Conservation (phyloP, 1,140 invertebrate genomes). For the Heliothis virescens region DNA sequence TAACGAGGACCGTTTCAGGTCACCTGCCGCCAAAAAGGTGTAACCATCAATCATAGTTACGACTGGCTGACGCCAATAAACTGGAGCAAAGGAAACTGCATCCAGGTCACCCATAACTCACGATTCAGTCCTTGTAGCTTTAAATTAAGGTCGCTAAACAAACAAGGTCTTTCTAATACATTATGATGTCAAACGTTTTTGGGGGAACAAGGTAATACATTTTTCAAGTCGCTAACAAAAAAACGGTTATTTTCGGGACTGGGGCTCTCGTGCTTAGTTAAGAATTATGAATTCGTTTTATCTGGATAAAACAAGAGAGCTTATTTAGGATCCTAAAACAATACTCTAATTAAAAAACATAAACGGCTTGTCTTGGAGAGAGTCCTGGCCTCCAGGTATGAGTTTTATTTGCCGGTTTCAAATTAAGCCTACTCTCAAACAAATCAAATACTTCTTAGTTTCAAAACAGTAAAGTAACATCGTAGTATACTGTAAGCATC, state of each 20-base stretch:
- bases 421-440: too few relatives aligned
- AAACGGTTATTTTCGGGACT: not conserved
- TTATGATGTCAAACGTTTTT: not conserved
- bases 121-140: not conserved
- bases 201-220: not conserved
- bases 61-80: slow-evolving; percentile 11
- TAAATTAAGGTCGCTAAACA: slow-evolving; percentile 21
- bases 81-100: slow-evolving; percentile 35
- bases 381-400: too few relatives aligned
- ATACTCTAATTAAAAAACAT: too few relatives aligned
- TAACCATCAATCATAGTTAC: slow-evolving; percentile 14
- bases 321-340: too few relatives aligned
- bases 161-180: not conserved
- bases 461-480: not conserved
- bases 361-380: too few relatives aligned
- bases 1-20: slow-evolving; percentile 8
- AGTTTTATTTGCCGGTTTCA: too few relatives aligned
- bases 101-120: slow-evolving; percentile 35
- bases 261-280: too few relatives aligned
- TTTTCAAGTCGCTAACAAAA: not conserved
- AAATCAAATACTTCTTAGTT: too few relatives aligned
- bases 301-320: too few relatives aligned
- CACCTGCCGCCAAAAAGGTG: not conserved
- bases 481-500: not conserved
- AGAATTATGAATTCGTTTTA: too few relatives aligned